phyloP scores from a whole-genome alignment of 2,888 invertebrate genomes.

The Cheilosia vernalis region DNA sequence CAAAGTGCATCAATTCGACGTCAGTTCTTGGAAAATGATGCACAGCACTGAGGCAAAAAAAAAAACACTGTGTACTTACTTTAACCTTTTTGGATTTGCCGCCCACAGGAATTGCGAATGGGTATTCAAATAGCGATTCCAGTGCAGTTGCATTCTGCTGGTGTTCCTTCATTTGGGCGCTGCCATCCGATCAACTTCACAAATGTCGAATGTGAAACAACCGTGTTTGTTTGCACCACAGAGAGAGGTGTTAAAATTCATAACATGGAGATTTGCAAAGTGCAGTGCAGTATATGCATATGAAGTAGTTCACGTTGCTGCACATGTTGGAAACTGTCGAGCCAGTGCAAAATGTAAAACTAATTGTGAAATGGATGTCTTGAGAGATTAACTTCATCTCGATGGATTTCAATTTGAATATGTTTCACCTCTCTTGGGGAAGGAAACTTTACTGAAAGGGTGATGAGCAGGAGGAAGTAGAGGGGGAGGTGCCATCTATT shows the following conservation, averaged over 20 bases:
- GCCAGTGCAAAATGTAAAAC: not conserved
- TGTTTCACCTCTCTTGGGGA: constrained; percentile 15
- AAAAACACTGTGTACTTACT: not conserved
- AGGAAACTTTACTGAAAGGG: too few species aligned
- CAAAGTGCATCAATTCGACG: constrained; percentile 58
- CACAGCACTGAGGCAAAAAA: constrained; percentile 23
- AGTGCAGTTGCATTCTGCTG: not conserved
- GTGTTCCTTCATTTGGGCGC: constrained; percentile 10
- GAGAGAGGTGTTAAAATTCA: constrained; percentile 23
- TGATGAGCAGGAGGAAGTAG: too few species aligned
- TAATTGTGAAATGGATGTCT: constrained; percentile 22
- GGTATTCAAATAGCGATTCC: constrained; percentile 3
- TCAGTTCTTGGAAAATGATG: not conserved
- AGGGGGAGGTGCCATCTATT: too few species aligned
- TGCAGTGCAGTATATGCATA: constrained; percentile 7
- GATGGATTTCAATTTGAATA: constrained; percentile 39
- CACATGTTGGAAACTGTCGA: not conserved
- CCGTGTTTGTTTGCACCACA: not conserved
- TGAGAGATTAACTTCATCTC: constrained; percentile 40
- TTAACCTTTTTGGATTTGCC: not conserved
- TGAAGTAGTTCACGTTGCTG: not conserved
- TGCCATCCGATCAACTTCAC: not conserved
- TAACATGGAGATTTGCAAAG: constrained; percentile 7
- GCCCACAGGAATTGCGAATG: not conserved
- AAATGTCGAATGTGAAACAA: constrained; percentile 13